Evolutionary conservation across 2,888 invertebrate genomes (phyloP), one percentile per base, ranked within the genome.

Genomic region (Dastarcus helophoroides): DNA sequence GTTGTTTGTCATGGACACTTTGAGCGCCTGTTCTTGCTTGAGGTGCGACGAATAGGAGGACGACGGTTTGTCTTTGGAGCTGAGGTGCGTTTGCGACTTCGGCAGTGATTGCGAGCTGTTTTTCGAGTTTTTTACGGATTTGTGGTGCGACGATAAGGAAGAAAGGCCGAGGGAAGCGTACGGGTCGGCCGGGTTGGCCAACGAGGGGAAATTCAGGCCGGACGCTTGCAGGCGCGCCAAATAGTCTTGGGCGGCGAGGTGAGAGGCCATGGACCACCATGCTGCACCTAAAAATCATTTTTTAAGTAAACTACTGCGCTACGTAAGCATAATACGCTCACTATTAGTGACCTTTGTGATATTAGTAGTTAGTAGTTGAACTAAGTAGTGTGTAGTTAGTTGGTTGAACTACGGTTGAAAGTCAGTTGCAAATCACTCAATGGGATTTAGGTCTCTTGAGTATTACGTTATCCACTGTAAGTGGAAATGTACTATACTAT

Each of bases 241-340:
- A 62, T 88, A 88, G 61, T 88, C 86, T 59, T 88, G 88, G 1
- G 86, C 85, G 17, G 86, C 86, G 46, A 88, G 66, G 58, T 88
- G 86, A 14, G 80, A 80, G 22, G 86, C 85, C 82, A 88, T 85
- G 12, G 83, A 83, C 85, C 86, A 88, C 88, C 88, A 88, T 34
- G 82, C 80, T 47, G 80, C 80, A 61, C 81, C 84, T 82, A 59
- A 15, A 61, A 46, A n/a, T 17, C n/a, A 25, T 3, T 25, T 25
- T 11, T 6, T 9, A 22, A 14, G 22, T 13, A 13, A 26, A 16
- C 8, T 26, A 24, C n/a, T n/a, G n/a, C n/a, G n/a, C n/a, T n/a
- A n/a, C n/a, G n/a, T n/a, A n/a, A n/a, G n/a, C n/a, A n/a, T n/a
- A n/a, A n/a, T n/a, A n/a, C n/a, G n/a, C n/a, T n/a, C n/a, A n/a